phyloP scores from a whole-genome alignment of 2,888 invertebrate species.

The Tinea trinotella region DNA sequence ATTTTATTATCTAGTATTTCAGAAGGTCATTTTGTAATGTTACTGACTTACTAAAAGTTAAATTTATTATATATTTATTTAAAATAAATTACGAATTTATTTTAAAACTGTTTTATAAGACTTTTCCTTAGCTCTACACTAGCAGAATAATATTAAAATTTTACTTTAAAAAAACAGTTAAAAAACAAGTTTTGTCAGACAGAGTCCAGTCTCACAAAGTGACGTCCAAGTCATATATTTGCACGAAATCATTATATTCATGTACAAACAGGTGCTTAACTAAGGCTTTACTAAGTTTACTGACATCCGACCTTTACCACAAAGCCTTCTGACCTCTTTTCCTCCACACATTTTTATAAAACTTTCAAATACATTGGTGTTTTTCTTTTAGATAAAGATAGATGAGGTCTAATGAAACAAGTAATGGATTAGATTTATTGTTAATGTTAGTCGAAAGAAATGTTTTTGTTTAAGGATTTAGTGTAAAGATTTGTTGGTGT shows the following conservation, averaged over 20 bases:
- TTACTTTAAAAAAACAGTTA: slow-evolving; percentile 3
- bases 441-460: background rate
- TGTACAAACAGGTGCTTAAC: slow-evolving; percentile 14
- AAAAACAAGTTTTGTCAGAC: background rate
- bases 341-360: background rate
- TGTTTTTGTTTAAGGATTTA: background rate
- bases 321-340: background rate
- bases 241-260: slow-evolving; percentile 13
- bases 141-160: background rate
- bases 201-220: background rate
- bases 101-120: no score
- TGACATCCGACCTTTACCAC: slow-evolving; percentile 7
- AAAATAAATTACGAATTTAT: no score
- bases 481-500: background rate
- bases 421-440: background rate
- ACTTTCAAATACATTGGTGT: background rate
- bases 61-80: no score
- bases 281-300: slow-evolving; percentile 16
- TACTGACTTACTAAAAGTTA: no score
- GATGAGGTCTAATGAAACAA: background rate
- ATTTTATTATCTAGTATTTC: no score
- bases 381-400: background rate
- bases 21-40: no score
- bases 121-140: no score
- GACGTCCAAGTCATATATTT: slow-evolving; percentile 12